Evolutionary conservation across 2,797 vertebrate genomes (phyloP), one percentile per base, ranked within the genome.

Genomic region (Sarcophilus harrisii): DNA sequence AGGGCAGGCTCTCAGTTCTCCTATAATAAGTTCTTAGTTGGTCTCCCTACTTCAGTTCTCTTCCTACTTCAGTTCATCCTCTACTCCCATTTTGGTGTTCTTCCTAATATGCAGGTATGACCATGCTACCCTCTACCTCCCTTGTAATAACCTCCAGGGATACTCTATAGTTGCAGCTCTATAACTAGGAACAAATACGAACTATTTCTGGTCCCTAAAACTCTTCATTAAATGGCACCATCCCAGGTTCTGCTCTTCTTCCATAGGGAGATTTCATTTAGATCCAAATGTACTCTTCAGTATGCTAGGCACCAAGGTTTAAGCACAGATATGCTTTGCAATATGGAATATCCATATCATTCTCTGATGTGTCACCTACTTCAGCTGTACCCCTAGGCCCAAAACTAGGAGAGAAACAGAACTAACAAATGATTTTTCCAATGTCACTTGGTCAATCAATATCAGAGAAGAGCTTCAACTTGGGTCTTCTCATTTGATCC

Each of bases 101-200:
- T 81, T 81, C 73, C 38, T 81, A 81, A 27, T 9, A 24, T 45
- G 38, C 38, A 45, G 18, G 0, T 81, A 45, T 81, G 38, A 45
- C n/a, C 21, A 24, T 45, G n/a, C 2, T 73, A 38, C 5, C 16
- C 5, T 38, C 32, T 73, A 18, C 0, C 1, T 49, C 21, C 9
- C 21, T 27, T 2, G 24, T 49, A 87, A 6, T 59, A 87, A 27
- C 24, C 10, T 9, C 38, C 8, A 49, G 73, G 38, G 24, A 1
- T 2, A 24, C 24, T 6, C 1, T 24, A 12, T 28, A 1, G 3
- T 49, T 3, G 6, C 9, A 81, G 10, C 0, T 9, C 73, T 10
- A 24, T 24, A 21, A 45, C 9, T 12, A 49, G 38, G 2, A 27
- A 45, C 21, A 45, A 81, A 81, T 3, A 87, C 45, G 0, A 49